Base-by-base conservation (phyloP, 1,140 invertebrate species). In the Bombus breviceps region DNA sequence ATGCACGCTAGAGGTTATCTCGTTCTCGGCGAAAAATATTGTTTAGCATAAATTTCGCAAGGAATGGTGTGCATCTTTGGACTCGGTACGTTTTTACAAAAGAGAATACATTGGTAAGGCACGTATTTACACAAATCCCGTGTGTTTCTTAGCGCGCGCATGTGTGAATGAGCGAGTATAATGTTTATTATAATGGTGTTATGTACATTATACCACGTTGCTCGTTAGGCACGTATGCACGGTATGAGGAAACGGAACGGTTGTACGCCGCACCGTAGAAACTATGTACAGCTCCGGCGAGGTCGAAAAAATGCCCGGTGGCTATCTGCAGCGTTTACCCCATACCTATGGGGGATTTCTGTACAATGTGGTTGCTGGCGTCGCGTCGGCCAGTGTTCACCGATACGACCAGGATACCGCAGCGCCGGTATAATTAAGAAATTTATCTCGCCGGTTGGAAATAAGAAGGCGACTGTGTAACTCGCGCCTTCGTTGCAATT, bases 151-250 rank as follows among this genome's bases (percentile, higher is more conserved):
- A 59, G 81, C 62, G 18, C 39, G 28, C 66, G 69, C 73, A 73
- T 79, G 83, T 72, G 75, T 87, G 73, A 86, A 87, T 75, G 82
- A 80, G 59, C 86, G 69, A 81, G 86, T 83, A 87, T 76, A 73
- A 75, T 86, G 66, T 89, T 89, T 89, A 89, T 89, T 88, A 82
- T 89, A 88, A 89, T 88, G 86, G 74, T 78, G 88, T 89, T 88
- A 89, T 71, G 82, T 78, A 71, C 86, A 59, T 87, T 87, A 76
- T 79, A 80, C 77, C 71, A 47, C 34, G 72, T 57, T 69, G 75
- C 81, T 89, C 77, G 81, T 89, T 89, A 89, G 81, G 76, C 64
- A 87, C 64, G 86, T 87, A 87, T 88, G 74, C 76, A 43, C 72
- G 81, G 81, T 76, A 88, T 57, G 81, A 89, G 86, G 86, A 89